Evolutionary conservation across 2,888 invertebrate genomes (phyloP).

Genomic region (Xestia sexstrigata): DNA sequence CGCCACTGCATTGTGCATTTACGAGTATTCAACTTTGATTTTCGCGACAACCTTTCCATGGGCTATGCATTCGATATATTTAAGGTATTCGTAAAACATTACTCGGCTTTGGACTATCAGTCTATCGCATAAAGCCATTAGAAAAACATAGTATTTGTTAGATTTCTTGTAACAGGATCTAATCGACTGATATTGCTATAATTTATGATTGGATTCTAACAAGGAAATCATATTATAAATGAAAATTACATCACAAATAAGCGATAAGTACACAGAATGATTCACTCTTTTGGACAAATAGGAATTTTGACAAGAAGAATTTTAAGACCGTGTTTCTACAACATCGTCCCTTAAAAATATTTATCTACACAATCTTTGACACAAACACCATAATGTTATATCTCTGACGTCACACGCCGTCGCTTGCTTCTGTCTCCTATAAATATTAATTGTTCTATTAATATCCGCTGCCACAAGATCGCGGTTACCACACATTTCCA

Average conservation of each 20-base stretch:
- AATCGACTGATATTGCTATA: conserved; percentile 24
- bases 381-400: conserved; percentile 10
- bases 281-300: neutral
- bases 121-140: neutral
- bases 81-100: too few relatives aligned
- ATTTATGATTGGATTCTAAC: neutral
- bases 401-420: conserved; percentile 8
- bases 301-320: too few relatives aligned
- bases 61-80: too few relatives aligned
- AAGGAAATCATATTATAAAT: neutral
- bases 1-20: too few relatives aligned
- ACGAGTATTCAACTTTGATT: too few relatives aligned
- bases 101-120: neutral
- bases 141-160: neutral
- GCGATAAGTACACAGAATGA: neutral
- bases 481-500: conserved; percentile 40
- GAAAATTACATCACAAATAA: neutral
- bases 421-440: conserved; percentile 41
- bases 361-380: neutral
- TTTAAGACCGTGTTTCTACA: too few relatives aligned
- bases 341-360: too few relatives aligned
- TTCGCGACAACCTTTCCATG: too few relatives aligned
- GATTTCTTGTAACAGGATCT: conserved; percentile 9
- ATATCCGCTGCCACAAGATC: conserved; percentile 29
- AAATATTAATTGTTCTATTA: conserved; percentile 48